These are phyloP conservation scores for Hippopotamus amphibius DNA, from an alignment of 2,113 vertebrate genomes.

Conservation along the genomic window DNA sequence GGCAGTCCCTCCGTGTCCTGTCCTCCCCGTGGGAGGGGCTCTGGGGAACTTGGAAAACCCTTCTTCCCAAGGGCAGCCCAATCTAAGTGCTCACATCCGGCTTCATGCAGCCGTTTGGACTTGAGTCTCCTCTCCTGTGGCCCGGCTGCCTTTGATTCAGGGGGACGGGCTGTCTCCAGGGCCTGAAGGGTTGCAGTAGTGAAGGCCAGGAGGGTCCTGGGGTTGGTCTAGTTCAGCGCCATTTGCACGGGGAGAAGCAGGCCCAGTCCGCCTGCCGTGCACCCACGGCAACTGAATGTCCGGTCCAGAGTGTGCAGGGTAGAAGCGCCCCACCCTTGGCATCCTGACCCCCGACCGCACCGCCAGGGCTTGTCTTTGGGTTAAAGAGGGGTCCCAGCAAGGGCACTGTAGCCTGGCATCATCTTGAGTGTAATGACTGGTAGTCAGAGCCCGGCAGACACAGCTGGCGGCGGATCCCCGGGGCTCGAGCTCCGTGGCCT, in stretches of 20 bases:
- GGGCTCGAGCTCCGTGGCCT: not conserved
- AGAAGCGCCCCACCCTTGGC: no score
- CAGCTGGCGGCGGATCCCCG: rapidly evolving
- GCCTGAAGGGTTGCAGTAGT: not conserved
- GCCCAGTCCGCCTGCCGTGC: rapidly evolving
- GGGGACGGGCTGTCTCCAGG: not conserved
- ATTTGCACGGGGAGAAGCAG: rapidly evolving
- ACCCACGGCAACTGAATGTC: rapidly evolving
- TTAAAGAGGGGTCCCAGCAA: rapidly evolving
- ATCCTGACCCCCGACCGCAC: not conserved
- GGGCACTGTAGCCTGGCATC: not conserved
- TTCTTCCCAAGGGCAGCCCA: not conserved
- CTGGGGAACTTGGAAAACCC: no score
- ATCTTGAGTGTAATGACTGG: rapidly evolving
- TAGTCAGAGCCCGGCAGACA: rapidly evolving
- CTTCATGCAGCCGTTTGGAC: rapidly evolving
- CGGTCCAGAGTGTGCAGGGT: not conserved
- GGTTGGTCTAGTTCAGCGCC: not conserved
- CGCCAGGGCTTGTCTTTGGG: not conserved
- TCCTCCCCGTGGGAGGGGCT: not conserved
- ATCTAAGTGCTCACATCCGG: rapidly evolving
- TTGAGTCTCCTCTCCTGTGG: not conserved
- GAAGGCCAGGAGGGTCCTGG: not conserved
- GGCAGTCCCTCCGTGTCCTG: rapidly evolving
- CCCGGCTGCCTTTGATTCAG: not conserved